Evolutionary conservation across 2,797 vertebrate species (phyloP).

Genomic region (Myioborus melanocephalus): DNA sequence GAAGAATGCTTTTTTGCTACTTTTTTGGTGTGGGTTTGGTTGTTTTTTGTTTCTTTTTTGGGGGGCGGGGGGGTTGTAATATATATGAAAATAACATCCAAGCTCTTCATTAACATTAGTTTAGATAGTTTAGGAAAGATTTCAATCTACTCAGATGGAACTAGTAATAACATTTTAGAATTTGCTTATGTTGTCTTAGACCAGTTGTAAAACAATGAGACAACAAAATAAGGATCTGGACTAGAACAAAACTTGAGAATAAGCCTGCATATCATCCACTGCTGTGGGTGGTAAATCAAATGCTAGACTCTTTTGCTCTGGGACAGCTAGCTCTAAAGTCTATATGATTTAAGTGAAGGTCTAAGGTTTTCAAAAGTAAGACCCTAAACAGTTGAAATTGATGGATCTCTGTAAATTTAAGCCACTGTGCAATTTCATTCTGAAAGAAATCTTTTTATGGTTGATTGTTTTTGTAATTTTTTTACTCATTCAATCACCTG

Average conservation of each 20-base stretch:
- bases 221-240: neutral
- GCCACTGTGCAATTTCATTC: neutral
- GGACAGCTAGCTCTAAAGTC: neutral
- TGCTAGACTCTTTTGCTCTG: neutral
- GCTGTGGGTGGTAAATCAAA: neutral
- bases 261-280: neutral
- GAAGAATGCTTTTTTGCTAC: neutral
- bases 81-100: neutral
- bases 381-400: neutral
- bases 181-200: neutral
- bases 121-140: neutral
- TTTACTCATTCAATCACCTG: neutral
- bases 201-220: neutral
- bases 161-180: neutral
- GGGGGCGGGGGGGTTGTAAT: neutral
- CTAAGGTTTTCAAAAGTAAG: neutral
- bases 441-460: neutral
- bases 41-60: neutral
- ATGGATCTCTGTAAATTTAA: neutral
- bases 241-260: neutral
- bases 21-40: neutral
- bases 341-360: accelerated
- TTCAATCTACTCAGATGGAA: neutral
- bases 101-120: neutral
- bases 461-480: neutral